phyloP scores from a whole-genome alignment of 2,888 invertebrate genomes.

The Altica lythri region DNA sequence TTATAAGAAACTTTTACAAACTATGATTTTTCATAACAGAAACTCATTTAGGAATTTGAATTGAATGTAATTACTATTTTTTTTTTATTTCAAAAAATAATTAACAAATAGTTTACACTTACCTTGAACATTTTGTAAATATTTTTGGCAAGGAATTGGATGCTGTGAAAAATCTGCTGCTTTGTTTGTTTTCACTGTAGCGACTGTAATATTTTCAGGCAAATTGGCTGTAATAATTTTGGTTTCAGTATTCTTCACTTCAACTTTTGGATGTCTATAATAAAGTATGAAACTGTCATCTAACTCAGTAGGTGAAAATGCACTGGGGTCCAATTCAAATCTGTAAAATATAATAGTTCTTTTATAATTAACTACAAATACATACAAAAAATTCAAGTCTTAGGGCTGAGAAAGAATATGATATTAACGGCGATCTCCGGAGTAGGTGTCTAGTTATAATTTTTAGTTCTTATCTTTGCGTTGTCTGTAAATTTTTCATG shows the following conservation, averaged over 20 bases:
- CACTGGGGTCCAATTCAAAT: constrained; percentile 63
- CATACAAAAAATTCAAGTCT: background rate
- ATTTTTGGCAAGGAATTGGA: constrained; percentile 71
- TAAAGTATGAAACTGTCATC: constrained; percentile 74
- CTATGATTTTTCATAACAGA: no score
- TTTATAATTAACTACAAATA: background rate
- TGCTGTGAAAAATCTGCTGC: constrained; percentile 64
- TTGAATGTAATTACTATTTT: background rate
- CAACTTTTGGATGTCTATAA: constrained; percentile 57
- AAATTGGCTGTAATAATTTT: constrained; percentile 32
- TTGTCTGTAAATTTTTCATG: no score
- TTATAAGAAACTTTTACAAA: no score
- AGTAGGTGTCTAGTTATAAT: no score
- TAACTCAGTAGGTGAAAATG: constrained; percentile 73
- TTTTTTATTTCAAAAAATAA: background rate
- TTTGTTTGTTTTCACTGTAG: constrained; percentile 30
- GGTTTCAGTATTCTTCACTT: constrained; percentile 23
- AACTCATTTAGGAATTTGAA: no score
- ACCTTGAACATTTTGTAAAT: constrained; percentile 52
- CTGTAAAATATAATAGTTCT: constrained; percentile 46
- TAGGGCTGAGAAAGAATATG: background rate
- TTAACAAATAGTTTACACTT: background rate
- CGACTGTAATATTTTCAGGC: constrained; percentile 27
- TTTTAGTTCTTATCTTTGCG: background rate
- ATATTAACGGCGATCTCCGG: background rate